Percentiles rank a stretch among this genome's conserved stretches.
Conservation (phyloP, 2,888 invertebrate species). For the Tortricodes alternella region DNA sequence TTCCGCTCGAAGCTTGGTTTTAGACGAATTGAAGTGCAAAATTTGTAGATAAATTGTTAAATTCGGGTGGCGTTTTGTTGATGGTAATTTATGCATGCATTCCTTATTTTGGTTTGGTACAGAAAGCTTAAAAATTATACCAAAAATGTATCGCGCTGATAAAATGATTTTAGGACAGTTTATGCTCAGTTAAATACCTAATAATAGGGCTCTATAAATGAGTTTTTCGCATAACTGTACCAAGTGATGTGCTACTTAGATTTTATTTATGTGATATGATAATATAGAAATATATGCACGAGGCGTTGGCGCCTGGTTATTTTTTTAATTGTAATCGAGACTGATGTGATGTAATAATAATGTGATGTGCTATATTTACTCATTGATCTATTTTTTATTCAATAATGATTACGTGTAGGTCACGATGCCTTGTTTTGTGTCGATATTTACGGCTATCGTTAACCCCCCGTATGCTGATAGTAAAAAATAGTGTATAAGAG, state of each 20-base stretch:
- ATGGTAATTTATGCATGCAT: constrained; percentile 38
- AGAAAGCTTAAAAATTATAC: constrained; percentile 4
- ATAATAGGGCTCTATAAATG: too few relatives aligned
- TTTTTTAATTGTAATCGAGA: constrained; percentile 51
- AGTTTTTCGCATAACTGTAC: not conserved
- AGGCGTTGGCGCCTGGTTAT: constrained; percentile 18
- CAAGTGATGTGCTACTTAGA: constrained; percentile 25
- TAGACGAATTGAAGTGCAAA: not conserved
- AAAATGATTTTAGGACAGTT: not conserved
- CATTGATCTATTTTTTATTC: constrained; percentile 56
- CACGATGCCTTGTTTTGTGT: constrained; percentile 35
- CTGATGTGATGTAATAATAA: constrained; percentile 62
- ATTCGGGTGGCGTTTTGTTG: constrained; percentile 33
- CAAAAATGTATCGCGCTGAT: not conserved
- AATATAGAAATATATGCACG: constrained; percentile 24
- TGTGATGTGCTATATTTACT: constrained; percentile 66
- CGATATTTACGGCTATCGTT: constrained; percentile 30
- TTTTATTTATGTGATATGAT: constrained; percentile 34
- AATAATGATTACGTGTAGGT: constrained; percentile 40
- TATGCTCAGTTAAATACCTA: not conserved
- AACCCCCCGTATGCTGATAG: too few relatives aligned
- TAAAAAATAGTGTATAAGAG: too few relatives aligned
- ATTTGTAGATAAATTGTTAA: not conserved
- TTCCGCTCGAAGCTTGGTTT: not conserved
- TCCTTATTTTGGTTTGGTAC: constrained; percentile 33